phyloP scores from a whole-genome alignment of 2,797 vertebrate genomes.

The Cetoscarus ocellatus region DNA sequence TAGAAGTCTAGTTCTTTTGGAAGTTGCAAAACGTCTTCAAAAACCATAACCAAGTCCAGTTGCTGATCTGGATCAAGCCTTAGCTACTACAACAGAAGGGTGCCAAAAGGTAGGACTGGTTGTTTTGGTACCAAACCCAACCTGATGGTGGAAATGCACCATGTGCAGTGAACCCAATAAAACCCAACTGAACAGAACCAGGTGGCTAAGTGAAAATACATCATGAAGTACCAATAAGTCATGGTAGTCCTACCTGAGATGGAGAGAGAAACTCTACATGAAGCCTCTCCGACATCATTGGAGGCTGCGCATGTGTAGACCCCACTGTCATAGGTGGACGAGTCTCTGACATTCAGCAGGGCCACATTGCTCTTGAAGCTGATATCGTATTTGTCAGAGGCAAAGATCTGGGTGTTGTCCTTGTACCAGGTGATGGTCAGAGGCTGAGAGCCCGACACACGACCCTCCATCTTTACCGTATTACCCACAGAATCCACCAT shows the following conservation, averaged over 20 bases:
- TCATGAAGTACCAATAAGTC: too few species aligned
- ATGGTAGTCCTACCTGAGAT: slow-evolving; percentile 87
- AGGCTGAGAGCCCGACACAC: slow-evolving; percentile 92
- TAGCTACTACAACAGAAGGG: too few species aligned
- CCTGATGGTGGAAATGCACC: too few species aligned
- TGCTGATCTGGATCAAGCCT: too few species aligned
- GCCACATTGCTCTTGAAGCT: slow-evolving; percentile 89
- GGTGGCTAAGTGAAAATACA: too few species aligned
- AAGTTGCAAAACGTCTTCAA: too few species aligned
- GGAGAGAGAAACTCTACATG: slow-evolving; percentile 88
- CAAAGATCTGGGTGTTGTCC: slow-evolving; percentile 87
- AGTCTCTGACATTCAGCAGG: slow-evolving; percentile 84
- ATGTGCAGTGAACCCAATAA: too few species aligned
- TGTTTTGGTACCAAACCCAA: too few species aligned
- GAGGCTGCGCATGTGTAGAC: slow-evolving; percentile 90
- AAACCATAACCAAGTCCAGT: too few species aligned
- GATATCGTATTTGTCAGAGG: slow-evolving; percentile 87
- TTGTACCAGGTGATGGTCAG: slow-evolving; percentile 91
- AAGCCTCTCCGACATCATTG: slow-evolving; percentile 91
- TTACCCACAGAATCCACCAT: slow-evolving; percentile 90
- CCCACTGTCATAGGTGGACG: slow-evolving; percentile 83
- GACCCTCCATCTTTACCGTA: slow-evolving; percentile 90
- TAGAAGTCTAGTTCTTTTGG: too few species aligned
- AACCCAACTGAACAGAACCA: too few species aligned
- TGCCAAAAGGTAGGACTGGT: too few species aligned